These are phyloP conservation scores for Petrocephalus sullivani DNA, from an alignment of 2,797 vertebrate species.

Conservation along the genomic window DNA sequence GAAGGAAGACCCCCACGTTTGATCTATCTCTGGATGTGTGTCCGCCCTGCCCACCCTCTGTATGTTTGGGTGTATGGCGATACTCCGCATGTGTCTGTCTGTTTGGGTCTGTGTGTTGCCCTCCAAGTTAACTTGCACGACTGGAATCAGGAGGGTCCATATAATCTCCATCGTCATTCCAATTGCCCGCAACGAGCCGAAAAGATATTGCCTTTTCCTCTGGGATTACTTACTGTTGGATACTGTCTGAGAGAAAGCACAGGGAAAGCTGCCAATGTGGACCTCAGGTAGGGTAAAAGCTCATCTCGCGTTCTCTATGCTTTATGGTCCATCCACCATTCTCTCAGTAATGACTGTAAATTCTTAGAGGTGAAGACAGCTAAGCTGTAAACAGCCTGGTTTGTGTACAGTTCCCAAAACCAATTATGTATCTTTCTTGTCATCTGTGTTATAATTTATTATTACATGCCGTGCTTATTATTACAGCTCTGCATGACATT, in stretches of 20 bases:
- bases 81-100: not conserved
- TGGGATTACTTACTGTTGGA: constrained; percentile 27
- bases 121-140: constrained; percentile 33
- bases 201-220: constrained; percentile 1
- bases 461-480: not conserved
- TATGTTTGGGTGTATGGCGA: not conserved
- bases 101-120: constrained; percentile 44
- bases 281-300: constrained; percentile 56
- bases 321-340: not conserved
- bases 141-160: constrained; percentile 50
- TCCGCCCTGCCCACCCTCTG: constrained; percentile 44
- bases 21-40: constrained; percentile 43
- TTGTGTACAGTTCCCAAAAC: not conserved
- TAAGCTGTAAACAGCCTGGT: not conserved
- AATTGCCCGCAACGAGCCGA: constrained; percentile 20
- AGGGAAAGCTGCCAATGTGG: constrained; percentile 59
- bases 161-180: constrained; percentile 50
- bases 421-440: not conserved
- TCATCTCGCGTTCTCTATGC: not conserved
- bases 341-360: not conserved
- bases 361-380: not conserved
- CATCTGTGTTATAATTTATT: not conserved
- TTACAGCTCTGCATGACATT: not conserved
- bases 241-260: constrained; percentile 26
- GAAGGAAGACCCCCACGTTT: constrained; percentile 38